Evolutionary conservation across 2,113 vertebrate species (phyloP), one percentile per base, ranked within the genome.

Genomic region (Anseranas semipalmata): DNA sequence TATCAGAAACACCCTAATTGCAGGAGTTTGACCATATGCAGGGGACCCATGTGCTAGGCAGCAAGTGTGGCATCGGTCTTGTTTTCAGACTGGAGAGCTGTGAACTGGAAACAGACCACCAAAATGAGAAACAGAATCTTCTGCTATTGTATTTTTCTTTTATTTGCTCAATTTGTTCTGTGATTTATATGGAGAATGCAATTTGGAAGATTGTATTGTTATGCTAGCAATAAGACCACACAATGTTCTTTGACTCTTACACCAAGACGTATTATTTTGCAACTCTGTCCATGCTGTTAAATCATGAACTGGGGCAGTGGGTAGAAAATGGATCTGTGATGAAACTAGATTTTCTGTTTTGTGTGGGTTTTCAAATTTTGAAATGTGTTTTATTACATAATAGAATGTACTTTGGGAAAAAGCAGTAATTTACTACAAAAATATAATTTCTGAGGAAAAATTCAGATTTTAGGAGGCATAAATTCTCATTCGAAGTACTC

Each of bases 121-220:
- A 60, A 60, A 67, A 32, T 18, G 27, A 4, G 39, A 79, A 86
- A 56, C 89, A 67, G 65, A 63, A 45, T 7, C 75, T 43, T 37
- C 15, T 33, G 68, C 90, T 68, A 3, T 43, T 75, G 58, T 79
- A 33, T 86, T 90, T 92, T 60, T 97, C 90, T 95, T 94, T 93
- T 25, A 24, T 96, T 85, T 96, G 81, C 91, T 90, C 76, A 78
- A 41, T 93, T 96, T 85, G 58, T 22, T 35, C 58, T 11, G 68
- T 72, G 87, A 86, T 84, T 96, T 97, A 92, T 74, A 60, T 12
- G 88, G 93, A 60, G 81, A 86, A 86, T 76, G 60, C 72, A 83
- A n/a, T 96, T 95, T 73, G 79, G 92, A 41, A 65, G 59, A 67
- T n/a, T 88, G 71, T 37, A 24, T 11, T 55, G 84, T 80, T 77